phyloP scores from a whole-genome alignment of 2,797 vertebrate species.

The Staurois parvus region DNA sequence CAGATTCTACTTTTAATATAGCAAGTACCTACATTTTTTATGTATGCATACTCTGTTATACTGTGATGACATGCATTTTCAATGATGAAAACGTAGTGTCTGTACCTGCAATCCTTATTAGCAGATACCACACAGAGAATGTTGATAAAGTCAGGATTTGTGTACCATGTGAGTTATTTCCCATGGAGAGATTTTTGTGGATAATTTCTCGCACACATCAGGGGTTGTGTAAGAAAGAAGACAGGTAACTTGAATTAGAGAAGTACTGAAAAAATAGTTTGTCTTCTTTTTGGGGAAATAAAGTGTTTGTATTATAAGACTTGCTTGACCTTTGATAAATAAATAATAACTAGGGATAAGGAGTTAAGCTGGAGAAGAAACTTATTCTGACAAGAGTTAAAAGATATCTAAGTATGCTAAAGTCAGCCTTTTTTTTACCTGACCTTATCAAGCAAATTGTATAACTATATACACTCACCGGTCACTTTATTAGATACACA shows the following conservation, averaged over 20 bases:
- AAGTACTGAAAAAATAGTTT: not conserved
- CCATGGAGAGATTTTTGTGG: slow-evolving; percentile 46
- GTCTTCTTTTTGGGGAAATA: not conserved
- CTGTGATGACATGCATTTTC: slow-evolving; percentile 1
- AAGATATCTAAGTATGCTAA: not conserved
- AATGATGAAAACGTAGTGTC: slow-evolving; percentile 14
- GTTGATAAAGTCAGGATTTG: slow-evolving; percentile 35
- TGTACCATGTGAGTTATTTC: slow-evolving; percentile 20
- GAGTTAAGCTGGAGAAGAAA: not conserved
- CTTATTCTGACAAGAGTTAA: not conserved
- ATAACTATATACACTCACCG: too few relatives aligned
- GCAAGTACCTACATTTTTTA: not conserved
- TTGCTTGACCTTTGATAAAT: not conserved
- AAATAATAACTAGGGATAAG: not conserved
- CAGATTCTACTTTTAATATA: not conserved
- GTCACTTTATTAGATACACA: too few relatives aligned
- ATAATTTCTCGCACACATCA: slow-evolving; percentile 40
- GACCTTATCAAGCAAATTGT: too few relatives aligned
- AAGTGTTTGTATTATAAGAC: not conserved
- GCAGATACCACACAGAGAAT: slow-evolving; percentile 40
- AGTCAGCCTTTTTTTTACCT: not conserved
- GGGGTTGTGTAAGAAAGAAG: slow-evolving; percentile 27
- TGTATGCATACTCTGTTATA: not conserved
- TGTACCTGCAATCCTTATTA: slow-evolving; percentile 38
- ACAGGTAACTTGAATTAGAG: slow-evolving; percentile 18